These are phyloP conservation scores for Exocentrus adspersus DNA, from an alignment of 2,888 invertebrate species.

Conservation along the genomic window DNA sequence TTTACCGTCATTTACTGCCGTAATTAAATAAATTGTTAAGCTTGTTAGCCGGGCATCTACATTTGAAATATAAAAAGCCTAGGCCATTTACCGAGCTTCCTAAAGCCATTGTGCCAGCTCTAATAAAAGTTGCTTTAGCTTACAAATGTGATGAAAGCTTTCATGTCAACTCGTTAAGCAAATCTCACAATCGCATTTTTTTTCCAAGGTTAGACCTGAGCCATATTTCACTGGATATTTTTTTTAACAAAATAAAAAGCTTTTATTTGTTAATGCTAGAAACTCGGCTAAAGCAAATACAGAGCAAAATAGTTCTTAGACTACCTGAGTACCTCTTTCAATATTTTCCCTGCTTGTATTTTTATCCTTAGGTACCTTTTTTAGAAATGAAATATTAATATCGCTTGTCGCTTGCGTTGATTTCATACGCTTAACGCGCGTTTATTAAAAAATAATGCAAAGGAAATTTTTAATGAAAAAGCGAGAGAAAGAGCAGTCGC, in stretches of 20 bases:
- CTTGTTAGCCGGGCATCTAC: background rate
- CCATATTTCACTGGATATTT: background rate
- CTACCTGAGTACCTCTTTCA: too few relatives aligned
- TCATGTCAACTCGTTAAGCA: constrained; percentile 25
- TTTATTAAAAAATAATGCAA: constrained; percentile 13
- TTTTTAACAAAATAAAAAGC: too few relatives aligned
- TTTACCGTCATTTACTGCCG: background rate
- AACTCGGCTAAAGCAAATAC: too few relatives aligned
- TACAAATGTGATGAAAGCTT: constrained; percentile 17
- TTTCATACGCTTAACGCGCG: background rate
- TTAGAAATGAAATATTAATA: constrained; percentile 2
- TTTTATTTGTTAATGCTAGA: too few relatives aligned
- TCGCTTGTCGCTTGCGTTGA: background rate
- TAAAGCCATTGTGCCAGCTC: background rate
- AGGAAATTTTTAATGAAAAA: constrained; percentile 21
- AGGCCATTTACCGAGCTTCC: constrained; percentile 1
- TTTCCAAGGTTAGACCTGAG: background rate
- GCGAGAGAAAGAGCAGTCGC: background rate
- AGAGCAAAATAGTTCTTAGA: too few relatives aligned
- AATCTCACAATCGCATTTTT: constrained; percentile 24
- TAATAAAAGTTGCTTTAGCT: constrained; percentile 23
- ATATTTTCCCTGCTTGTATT: too few relatives aligned
- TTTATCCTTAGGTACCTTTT: too few relatives aligned
- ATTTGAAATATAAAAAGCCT: constrained; percentile 10
- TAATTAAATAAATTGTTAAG: constrained; percentile 14